Evolutionary conservation across 2,113 vertebrate species (phyloP).

Genomic region (Hirundichthys speculiger): DNA sequence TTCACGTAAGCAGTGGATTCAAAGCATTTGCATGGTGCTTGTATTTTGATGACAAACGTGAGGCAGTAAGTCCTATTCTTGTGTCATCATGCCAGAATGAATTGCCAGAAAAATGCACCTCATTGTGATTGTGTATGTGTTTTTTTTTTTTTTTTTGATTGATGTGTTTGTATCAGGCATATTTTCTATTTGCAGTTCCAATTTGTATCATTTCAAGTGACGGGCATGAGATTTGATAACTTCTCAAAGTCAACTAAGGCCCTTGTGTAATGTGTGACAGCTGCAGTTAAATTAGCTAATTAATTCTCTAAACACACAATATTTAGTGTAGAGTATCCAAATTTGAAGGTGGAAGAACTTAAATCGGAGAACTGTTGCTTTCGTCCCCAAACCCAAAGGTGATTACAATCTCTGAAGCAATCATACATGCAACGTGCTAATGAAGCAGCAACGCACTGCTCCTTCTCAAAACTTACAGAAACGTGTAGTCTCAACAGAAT

Average conservation of each 20-base stretch:
- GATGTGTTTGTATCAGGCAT: too few relatives aligned
- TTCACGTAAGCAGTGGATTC: too few relatives aligned
- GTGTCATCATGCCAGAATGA: too few relatives aligned
- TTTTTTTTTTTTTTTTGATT: too few relatives aligned
- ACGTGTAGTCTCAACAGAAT: slow-evolving; percentile 27
- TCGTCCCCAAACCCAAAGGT: slow-evolving; percentile 38
- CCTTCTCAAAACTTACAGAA: slow-evolving; percentile 32
- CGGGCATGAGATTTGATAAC: slow-evolving; percentile 5
- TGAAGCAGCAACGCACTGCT: slow-evolving; percentile 21
- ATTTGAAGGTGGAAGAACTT: slow-evolving; percentile 36
- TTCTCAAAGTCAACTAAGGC: slow-evolving; percentile 16
- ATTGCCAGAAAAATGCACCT: too few relatives aligned
- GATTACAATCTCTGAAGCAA: slow-evolving; percentile 34
- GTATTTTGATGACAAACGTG: too few relatives aligned
- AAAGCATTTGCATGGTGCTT: too few relatives aligned
- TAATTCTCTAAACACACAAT: slow-evolving; percentile 31
- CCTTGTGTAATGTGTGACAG: slow-evolving; percentile 31
- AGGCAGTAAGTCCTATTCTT: too few relatives aligned
- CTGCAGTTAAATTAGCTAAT: slow-evolving; percentile 43
- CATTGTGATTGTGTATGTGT: too few relatives aligned
- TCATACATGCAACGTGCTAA: slow-evolving; percentile 14
- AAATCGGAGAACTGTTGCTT: slow-evolving; percentile 45
- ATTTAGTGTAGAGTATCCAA: slow-evolving; percentile 23
- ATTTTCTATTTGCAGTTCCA: too few relatives aligned
- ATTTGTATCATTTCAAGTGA: too few relatives aligned